Percentiles rank a stretch among this genome's conserved stretches.
phyloP scores from a whole-genome alignment of 2,113 vertebrate species.

The Brachyhypopomus gauderio region DNA sequence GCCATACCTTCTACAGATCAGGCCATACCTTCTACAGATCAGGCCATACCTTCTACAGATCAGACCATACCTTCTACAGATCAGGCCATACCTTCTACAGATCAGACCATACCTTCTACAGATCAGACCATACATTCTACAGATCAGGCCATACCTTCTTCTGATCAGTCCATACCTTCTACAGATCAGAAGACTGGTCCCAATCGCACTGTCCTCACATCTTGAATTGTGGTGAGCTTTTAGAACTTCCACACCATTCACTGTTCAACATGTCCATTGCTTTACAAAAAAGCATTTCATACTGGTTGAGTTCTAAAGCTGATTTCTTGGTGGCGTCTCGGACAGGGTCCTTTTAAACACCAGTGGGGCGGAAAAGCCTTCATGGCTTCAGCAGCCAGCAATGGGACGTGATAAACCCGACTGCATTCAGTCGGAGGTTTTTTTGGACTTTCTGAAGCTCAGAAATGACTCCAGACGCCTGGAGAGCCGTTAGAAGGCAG shows the following conservation, averaged over 20 bases:
- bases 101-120: no score
- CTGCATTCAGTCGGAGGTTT: neutral
- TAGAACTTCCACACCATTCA: neutral
- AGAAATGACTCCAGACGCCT: conserved; percentile 8
- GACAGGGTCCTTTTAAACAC: neutral
- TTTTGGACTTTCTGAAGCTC: neutral
- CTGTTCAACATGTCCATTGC: no score
- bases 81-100: no score
- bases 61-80: no score
- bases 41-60: no score
- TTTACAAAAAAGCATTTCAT: neutral
- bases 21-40: no score
- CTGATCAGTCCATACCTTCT: no score
- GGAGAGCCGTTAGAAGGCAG: neutral
- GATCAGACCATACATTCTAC: no score
- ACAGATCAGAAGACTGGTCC: no score
- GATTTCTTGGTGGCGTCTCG: neutral
- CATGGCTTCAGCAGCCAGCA: neutral
- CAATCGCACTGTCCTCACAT: no score
- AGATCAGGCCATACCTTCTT: no score
- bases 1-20: no score
- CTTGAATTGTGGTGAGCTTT: neutral
- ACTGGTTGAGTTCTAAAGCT: neutral
- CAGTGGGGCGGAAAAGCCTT: neutral
- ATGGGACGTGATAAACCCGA: neutral